phyloP scores from a whole-genome alignment of 2,113 vertebrate species.

The Nothobranchius kuhntae region DNA sequence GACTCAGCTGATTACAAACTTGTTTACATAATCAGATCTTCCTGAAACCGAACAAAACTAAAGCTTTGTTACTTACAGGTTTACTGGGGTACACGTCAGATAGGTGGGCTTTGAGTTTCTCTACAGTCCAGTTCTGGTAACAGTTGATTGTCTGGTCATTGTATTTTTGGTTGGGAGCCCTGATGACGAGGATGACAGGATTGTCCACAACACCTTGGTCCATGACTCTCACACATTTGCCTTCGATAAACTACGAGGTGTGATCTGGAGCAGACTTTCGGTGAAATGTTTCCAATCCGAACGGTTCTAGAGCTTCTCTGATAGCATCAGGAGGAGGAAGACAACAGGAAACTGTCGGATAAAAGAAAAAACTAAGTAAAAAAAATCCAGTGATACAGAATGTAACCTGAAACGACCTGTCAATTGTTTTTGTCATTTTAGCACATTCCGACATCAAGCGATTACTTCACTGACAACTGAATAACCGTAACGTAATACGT shows the following conservation, averaged over 20 bases:
- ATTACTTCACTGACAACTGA: background rate
- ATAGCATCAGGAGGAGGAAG: background rate
- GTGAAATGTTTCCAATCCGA: constrained; percentile 1
- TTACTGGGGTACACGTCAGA: constrained; percentile 91
- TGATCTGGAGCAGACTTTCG: background rate
- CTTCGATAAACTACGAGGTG: constrained; percentile 12
- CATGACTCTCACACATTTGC: constrained; percentile 75
- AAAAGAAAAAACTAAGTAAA: background rate
- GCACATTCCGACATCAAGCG: background rate
- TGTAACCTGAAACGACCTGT: background rate
- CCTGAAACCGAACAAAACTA: too few relatives aligned
- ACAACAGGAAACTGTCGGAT: constrained; percentile 2
- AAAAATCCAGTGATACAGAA: too few relatives aligned
- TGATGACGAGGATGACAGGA: constrained; percentile 91
- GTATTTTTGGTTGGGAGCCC: constrained; percentile 94
- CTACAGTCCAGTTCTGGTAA: constrained; percentile 92
- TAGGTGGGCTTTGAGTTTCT: constrained; percentile 89
- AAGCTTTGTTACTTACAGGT: constrained; percentile 82
- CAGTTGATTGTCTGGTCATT: constrained; percentile 93
- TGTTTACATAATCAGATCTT: too few relatives aligned
- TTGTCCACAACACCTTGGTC: constrained; percentile 80
- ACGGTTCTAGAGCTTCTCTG: background rate
- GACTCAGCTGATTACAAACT: background rate
- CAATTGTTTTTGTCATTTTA: background rate
- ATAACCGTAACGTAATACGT: background rate